Conservation (phyloP, 2,113 vertebrate genomes). For the Spizaetus ornatus region DNA sequence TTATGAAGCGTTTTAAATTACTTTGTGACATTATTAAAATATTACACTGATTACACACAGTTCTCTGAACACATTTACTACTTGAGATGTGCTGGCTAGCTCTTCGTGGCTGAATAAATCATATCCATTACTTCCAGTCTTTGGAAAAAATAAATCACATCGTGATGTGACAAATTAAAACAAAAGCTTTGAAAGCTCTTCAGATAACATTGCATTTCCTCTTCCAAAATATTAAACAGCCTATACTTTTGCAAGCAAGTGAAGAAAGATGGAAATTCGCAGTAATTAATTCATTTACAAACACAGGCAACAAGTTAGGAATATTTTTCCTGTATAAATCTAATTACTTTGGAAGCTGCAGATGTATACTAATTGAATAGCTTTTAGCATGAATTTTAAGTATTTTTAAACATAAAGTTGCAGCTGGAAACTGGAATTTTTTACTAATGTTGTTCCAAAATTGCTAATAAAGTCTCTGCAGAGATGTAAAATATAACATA, state of each 20-base stretch:
- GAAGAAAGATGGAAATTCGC: neutral
- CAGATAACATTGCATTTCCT: neutral
- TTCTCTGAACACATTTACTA: neutral
- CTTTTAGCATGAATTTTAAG: neutral
- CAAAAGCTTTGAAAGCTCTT: neutral
- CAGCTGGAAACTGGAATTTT: neutral
- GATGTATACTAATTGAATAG: neutral
- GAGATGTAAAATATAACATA: neutral
- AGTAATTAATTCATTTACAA: neutral
- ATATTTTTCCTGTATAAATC: neutral
- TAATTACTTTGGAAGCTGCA: neutral
- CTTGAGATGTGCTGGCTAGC: neutral
- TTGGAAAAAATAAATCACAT: neutral
- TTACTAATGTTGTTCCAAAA: neutral
- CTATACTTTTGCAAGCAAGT: neutral
- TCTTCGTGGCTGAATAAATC: neutral
- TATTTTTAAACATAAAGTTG: neutral
- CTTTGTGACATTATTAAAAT: neutral
- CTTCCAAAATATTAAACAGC: neutral
- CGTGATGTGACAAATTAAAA: neutral
- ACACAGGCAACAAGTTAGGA: neutral
- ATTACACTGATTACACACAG: neutral
- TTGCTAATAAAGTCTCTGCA: neutral
- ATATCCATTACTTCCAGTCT: neutral
- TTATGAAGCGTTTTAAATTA: conserved; percentile 2